phyloP scores from a whole-genome alignment of 2,888 invertebrate genomes.

The Yponomeuta evonymella region DNA sequence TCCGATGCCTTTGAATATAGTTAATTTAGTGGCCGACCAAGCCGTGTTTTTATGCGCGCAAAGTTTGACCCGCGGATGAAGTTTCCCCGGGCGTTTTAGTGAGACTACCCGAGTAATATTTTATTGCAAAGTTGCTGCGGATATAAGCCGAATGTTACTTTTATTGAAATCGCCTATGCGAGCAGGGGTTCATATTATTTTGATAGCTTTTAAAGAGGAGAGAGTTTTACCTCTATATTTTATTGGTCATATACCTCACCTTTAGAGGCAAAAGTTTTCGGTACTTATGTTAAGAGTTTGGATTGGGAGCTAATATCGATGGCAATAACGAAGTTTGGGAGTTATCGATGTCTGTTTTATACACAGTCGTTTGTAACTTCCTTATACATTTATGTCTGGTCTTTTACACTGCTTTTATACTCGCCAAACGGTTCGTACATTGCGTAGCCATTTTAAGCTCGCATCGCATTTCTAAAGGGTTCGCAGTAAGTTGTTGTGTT shows the following conservation, averaged over 20 bases:
- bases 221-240: background rate
- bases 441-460: too few relatives aligned
- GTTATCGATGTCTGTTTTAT: background rate
- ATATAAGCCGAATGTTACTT: slow-evolving; percentile 23
- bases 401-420: too few relatives aligned
- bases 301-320: background rate
- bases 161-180: slow-evolving; percentile 8
- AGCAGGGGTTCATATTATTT: background rate
- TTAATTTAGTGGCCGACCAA: slow-evolving; percentile 44
- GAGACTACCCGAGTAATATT: slow-evolving; percentile 15
- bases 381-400: too few relatives aligned
- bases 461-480: too few relatives aligned
- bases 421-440: too few relatives aligned
- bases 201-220: background rate
- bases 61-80: slow-evolving; percentile 32
- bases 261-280: background rate
- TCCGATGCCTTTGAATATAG: slow-evolving; percentile 49
- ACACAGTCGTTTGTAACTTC: too few relatives aligned
- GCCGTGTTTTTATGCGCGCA: slow-evolving; percentile 32
- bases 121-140: slow-evolving; percentile 11
- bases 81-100: slow-evolving; percentile 28
- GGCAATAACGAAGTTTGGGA: background rate
- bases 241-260: background rate
- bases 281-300: background rate
- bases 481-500: too few relatives aligned